phyloP scores from a whole-genome alignment of 2,113 vertebrate species.

The Hucho hucho region DNA sequence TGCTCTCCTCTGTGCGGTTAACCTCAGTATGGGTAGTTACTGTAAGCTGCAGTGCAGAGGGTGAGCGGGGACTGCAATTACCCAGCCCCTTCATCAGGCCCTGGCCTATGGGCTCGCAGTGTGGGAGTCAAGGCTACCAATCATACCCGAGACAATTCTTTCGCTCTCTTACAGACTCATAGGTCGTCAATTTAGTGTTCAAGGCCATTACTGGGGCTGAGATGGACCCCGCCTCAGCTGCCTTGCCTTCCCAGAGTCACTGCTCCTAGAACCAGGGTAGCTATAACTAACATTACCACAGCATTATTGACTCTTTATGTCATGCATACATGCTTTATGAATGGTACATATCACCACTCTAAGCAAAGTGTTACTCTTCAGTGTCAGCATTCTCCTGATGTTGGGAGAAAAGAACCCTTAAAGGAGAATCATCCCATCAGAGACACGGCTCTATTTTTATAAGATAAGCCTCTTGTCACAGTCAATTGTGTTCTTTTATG shows the following conservation, averaged over 20 bases:
- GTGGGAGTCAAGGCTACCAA: neutral
- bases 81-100: neutral
- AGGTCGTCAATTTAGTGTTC: neutral
- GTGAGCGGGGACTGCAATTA: neutral
- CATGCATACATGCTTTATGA: too few species aligned
- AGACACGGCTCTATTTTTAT: neutral
- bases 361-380: too few species aligned
- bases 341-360: too few species aligned
- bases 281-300: neutral
- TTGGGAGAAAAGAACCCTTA: neutral
- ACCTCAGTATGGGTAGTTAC: neutral
- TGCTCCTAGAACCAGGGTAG: neutral
- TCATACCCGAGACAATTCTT: neutral
- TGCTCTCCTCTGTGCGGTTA: slow-evolving; percentile 12
- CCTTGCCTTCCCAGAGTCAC: neutral
- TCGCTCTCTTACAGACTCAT: neutral
- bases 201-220: neutral
- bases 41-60: neutral
- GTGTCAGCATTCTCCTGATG: neutral
- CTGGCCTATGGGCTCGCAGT: neutral
- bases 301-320: too few species aligned
- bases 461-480: neutral
- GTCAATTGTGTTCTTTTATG: neutral
- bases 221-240: neutral
- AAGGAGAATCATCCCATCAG: neutral